Evolutionary conservation across 2,797 vertebrate species (phyloP), one percentile per base, ranked within the genome.

Genomic region (Periophthalmus magnuspinnatus): DNA sequence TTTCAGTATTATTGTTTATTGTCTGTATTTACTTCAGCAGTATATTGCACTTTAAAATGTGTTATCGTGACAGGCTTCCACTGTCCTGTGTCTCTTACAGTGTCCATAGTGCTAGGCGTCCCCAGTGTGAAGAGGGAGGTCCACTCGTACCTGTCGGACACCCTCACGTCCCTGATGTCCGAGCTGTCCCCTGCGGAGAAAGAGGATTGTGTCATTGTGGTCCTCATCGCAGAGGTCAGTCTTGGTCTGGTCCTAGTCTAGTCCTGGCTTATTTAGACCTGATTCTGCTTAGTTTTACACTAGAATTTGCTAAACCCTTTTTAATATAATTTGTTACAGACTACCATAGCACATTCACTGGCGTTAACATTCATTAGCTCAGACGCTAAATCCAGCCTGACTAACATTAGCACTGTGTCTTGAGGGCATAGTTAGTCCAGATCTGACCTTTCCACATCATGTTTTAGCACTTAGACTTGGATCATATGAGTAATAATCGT

Each of bases 81-180:
- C 3, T 28, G 38, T 41, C 38, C 38, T 41, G 68, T 48, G 74
- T 45, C 71, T 8, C 36, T 36, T 8, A 21, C 87, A 99, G 97
- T 99, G 78, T 99, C 97, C 1, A 93, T 99, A 61, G 97, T 99
- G 84, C 96, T 99, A 96, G 97, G 97, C 24, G 95, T 99, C 68
- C 97, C 97, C 64, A 99, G 96, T 1, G 97, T 99, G 84, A 96
- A 96, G 91, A 90, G 97, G 67, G 97, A 98, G 86, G 96, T 97
- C 52, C 97, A 98, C 82, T 96, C 96, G 10, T 99, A 99, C 90
- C 94, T 99, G 91, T 95, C 95, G 0, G 96, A 99, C 92, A 99
- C 97, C 0, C 94, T 99, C 85, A 97, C 89, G 86, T 99, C 97
- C 2, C 93, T 99, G 89, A 96, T 99, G 93, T 95, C 95, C 0